A percentile compares a stretch with the other conserved stretches of the same genome.
These are phyloP conservation scores for Formica exsecta DNA, from an alignment of 1,140 invertebrate species.

Conservation along the genomic window DNA sequence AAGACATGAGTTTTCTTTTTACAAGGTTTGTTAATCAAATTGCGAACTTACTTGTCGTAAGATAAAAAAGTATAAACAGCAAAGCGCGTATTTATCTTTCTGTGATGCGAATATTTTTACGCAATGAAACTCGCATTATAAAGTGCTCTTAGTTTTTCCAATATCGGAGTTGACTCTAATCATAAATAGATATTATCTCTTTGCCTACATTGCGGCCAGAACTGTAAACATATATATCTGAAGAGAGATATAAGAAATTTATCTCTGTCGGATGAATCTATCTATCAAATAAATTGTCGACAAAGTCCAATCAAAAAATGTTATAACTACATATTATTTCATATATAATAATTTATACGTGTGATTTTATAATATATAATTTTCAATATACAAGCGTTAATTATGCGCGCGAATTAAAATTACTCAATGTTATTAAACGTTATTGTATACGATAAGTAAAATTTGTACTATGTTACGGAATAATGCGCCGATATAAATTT, in stretches of 20 bases:
- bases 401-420: background rate
- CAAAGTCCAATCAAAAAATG: background rate
- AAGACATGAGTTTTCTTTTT: background rate
- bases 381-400: background rate
- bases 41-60: background rate
- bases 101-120: background rate
- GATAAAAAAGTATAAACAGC: background rate
- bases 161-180: background rate
- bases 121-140: background rate
- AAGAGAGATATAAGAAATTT: slow-evolving; percentile 9
- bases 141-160: background rate
- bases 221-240: slow-evolving; percentile 2
- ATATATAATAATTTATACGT: too few relatives aligned
- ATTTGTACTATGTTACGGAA: background rate
- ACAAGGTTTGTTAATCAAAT: background rate
- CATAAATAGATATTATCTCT: background rate
- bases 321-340: too few relatives aligned
- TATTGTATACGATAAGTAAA: background rate
- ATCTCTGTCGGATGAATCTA: slow-evolving; percentile 13
- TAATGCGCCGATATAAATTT: background rate
- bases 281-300: background rate
- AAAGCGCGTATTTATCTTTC: background rate
- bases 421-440: background rate
- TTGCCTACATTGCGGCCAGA: background rate
- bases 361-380: too few relatives aligned